These are phyloP conservation scores for Salvelinus namaycush DNA, from an alignment of 2,113 vertebrate genomes.

Conservation along the genomic window DNA sequence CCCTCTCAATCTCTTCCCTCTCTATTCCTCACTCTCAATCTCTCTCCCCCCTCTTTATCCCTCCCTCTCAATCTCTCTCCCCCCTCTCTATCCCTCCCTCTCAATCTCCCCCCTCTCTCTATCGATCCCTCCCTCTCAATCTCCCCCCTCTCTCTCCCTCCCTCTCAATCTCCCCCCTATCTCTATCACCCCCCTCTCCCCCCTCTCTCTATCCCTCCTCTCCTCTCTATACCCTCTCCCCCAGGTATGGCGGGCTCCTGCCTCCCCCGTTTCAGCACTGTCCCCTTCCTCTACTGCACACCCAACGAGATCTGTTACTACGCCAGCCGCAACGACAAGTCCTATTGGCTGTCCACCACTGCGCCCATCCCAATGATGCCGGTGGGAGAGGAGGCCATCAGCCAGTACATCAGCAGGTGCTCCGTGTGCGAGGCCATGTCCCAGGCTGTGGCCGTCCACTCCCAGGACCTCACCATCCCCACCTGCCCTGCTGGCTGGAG, in stretches of 20 bases:
- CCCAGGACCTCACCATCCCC: constrained; percentile 90
- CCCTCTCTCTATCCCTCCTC: too few species aligned
- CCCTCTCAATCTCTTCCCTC: too few species aligned
- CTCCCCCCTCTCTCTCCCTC: too few species aligned
- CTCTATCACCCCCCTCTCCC: too few species aligned
- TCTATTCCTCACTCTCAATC: too few species aligned
- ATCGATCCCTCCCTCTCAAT: too few species aligned
- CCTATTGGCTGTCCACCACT: constrained; percentile 96
- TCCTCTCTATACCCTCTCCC: not conserved
- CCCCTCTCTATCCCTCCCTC: too few species aligned
- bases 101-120: too few species aligned
- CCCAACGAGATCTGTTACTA: constrained; percentile 90
- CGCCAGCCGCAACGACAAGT: constrained; percentile 92
- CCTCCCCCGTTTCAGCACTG: constrained; percentile 91
- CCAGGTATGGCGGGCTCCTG: constrained; percentile 93
- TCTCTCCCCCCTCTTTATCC: too few species aligned
- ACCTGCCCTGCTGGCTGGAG: constrained; percentile 89
- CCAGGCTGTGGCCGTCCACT: constrained; percentile 90
- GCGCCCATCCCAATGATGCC: constrained; percentile 97
- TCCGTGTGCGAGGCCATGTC: constrained; percentile 92
- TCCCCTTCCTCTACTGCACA: constrained; percentile 97
- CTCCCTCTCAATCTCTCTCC: too few species aligned
- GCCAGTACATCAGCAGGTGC: constrained; percentile 90
- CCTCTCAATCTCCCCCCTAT: too few species aligned
- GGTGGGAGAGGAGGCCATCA: constrained; percentile 79